phyloP scores from a whole-genome alignment of 2,113 vertebrate species.

The Labeo rohita region DNA sequence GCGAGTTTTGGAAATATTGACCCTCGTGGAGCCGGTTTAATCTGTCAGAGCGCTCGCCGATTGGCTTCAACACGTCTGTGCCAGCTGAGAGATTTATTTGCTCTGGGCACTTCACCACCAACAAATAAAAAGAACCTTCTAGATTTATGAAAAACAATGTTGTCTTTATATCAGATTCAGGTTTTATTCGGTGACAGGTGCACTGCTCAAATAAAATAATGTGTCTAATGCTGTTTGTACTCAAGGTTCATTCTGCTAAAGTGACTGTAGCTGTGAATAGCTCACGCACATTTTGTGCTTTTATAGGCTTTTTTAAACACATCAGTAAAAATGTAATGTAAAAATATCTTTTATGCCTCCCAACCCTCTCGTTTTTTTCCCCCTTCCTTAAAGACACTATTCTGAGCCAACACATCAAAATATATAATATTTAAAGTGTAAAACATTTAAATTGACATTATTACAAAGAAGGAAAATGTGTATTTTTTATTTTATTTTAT shows the following conservation, averaged over 20 bases:
- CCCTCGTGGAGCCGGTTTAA: background rate
- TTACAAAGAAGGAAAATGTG: no score
- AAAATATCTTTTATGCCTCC: background rate
- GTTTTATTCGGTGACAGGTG: background rate
- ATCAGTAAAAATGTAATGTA: background rate
- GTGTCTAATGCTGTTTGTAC: background rate
- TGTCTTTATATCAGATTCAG: background rate
- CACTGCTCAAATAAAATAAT: background rate
- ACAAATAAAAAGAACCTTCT: background rate
- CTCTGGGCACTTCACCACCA: conserved; percentile 20
- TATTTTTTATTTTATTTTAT: no score
- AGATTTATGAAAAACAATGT: background rate
- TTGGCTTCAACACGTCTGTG: conserved; percentile 13
- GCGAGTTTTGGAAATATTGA: background rate
- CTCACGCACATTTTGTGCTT: background rate
- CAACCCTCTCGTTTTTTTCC: background rate
- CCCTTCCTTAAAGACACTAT: no score
- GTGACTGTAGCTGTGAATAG: background rate
- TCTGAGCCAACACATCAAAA: no score
- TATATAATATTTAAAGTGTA: no score
- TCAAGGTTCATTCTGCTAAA: background rate
- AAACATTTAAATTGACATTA: no score
- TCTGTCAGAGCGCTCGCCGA: conserved; percentile 10
- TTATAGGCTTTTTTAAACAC: background rate
- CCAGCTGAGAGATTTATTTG: conserved; percentile 20